A percentile compares a stretch with the other conserved stretches of the same genome.
Conservation (phyloP, 2,888 invertebrate species). For the Cerceris rybyensis region DNA sequence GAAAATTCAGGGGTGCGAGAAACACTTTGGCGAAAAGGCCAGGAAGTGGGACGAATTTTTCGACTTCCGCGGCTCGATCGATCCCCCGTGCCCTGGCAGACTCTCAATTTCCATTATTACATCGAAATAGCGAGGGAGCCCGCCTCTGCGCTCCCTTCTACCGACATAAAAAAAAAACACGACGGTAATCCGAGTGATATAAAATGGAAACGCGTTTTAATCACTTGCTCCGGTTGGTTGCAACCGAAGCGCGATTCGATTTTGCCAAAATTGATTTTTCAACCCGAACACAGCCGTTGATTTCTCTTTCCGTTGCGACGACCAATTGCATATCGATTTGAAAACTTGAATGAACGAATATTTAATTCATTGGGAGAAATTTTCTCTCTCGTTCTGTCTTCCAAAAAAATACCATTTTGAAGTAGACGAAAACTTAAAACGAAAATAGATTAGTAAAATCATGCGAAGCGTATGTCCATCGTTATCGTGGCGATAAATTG, state of each 20-base stretch:
- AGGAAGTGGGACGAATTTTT: constrained; percentile 68
- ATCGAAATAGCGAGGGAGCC: constrained; percentile 38
- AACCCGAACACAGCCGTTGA: neutral
- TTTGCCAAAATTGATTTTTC: constrained; percentile 21
- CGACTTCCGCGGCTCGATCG: constrained; percentile 67
- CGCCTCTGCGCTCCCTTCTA: constrained; percentile 22
- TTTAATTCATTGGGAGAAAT: no score
- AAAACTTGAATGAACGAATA: no score
- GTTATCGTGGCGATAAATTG: no score
- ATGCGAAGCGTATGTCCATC: no score
- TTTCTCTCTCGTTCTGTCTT: no score
- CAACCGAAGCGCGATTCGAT: constrained; percentile 8
- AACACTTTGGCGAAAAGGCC: constrained; percentile 46
- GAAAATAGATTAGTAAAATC: no score
- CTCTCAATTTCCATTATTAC: constrained; percentile 61
- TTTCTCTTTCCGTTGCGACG: neutral
- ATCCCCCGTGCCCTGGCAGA: constrained; percentile 57
- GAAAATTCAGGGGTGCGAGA: constrained; percentile 45
- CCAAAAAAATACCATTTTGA: no score
- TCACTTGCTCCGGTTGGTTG: constrained; percentile 24
- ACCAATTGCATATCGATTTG: neutral
- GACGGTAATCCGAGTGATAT: constrained; percentile 6
- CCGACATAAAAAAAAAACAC: neutral
- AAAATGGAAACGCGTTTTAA: constrained; percentile 36
- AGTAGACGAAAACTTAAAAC: no score